Evolutionary conservation across 2,113 vertebrate genomes (phyloP).

Genomic region (Axis porcinus): DNA sequence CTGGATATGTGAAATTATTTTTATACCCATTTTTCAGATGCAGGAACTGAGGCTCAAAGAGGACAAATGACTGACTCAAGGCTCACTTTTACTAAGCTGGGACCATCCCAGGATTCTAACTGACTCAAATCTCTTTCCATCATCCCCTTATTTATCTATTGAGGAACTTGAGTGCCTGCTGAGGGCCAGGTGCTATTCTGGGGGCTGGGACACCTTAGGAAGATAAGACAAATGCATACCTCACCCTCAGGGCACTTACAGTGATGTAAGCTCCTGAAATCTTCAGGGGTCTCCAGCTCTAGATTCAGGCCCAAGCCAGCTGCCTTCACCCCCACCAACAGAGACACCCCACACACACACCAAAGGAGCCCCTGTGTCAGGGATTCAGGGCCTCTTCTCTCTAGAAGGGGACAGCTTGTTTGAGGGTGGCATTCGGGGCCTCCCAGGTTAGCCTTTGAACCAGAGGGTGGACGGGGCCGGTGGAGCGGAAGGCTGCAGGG

Average conservation of each 20-base stretch:
- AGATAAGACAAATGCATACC: neutral
- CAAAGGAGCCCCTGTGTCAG: neutral
- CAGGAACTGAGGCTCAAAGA: neutral
- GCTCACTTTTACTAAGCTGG: neutral
- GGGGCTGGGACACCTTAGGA: neutral
- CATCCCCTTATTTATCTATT: neutral
- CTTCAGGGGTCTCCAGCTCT: neutral
- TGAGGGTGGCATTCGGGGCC: neutral
- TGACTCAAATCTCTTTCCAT: neutral
- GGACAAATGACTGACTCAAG: neutral
- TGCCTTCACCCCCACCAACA: neutral
- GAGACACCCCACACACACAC: neutral
- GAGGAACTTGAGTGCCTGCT: neutral
- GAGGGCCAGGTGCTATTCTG: neutral
- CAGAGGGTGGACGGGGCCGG: neutral
- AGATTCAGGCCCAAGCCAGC: neutral
- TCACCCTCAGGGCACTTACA: neutral
- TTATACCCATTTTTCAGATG: neutral
- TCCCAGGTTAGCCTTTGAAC: neutral
- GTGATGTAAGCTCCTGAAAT: neutral
- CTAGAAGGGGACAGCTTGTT: neutral
- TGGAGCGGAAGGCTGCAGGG: neutral
- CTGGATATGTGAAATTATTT: neutral
- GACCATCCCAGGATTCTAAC: neutral
- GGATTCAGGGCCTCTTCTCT: neutral